Conservation (phyloP, 1,140 invertebrate genomes). For the Dinothrombium tinctorium region DNA sequence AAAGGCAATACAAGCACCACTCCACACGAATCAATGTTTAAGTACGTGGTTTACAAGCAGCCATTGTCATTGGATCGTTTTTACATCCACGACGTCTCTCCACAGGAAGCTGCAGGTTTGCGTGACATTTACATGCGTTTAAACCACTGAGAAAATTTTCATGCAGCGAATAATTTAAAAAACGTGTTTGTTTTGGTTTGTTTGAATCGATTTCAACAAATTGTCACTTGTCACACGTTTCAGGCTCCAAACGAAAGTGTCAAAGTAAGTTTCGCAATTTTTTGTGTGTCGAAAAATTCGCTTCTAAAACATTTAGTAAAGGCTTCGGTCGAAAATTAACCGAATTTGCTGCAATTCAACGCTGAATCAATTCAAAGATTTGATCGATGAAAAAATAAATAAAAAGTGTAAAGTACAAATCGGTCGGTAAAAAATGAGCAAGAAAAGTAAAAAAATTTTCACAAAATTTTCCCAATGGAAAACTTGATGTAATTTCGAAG, state of each 20-base stretch:
- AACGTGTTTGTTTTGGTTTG: constrained; percentile 31
- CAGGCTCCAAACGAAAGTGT: constrained; percentile 27
- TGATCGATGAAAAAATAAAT: too few species aligned
- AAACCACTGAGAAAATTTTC: neutral
- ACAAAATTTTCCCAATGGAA: too few species aligned
- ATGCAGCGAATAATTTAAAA: constrained; percentile 26
- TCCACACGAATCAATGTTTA: constrained; percentile 22
- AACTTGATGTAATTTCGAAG: too few species aligned
- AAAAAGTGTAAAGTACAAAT: too few species aligned
- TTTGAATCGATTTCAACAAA: constrained; percentile 33
- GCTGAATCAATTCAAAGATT: too few species aligned
- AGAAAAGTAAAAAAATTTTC: too few species aligned
- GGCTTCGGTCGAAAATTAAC: too few species aligned
- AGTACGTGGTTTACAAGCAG: constrained; percentile 37
- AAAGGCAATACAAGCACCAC: constrained; percentile 18
- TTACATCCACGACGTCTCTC: constrained; percentile 35
- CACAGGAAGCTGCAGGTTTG: constrained; percentile 28
- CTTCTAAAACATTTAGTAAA: too few species aligned
- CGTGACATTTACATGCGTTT: neutral
- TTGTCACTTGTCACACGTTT: constrained; percentile 31
- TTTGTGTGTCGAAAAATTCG: constrained; percentile 1
- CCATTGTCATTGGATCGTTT: constrained; percentile 39
- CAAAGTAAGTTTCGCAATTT: constrained; percentile 23
- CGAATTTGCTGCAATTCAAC: too few species aligned
- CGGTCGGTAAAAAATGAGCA: too few species aligned